Conservation (phyloP, 2,797 vertebrate species). For the Acomys russatus region DNA sequence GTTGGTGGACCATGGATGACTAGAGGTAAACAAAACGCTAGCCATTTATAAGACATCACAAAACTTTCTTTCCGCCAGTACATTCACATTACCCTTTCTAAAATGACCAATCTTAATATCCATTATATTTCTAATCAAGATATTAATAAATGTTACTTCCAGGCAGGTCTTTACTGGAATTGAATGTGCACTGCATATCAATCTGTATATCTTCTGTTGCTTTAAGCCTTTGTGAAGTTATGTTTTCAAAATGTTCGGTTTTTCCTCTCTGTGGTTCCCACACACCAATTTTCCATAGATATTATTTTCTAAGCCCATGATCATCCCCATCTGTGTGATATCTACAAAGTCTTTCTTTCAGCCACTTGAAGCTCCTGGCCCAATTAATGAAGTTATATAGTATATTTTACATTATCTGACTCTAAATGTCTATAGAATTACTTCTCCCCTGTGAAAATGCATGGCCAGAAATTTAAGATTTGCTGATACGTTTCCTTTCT, state of each 20-base stretch:
- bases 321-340: background rate
- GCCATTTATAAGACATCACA: background rate
- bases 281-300: slow-evolving; percentile 39
- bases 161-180: background rate
- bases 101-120: background rate
- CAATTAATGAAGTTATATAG: slow-evolving; percentile 54
- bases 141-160: background rate
- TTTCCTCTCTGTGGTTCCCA: background rate
- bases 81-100: background rate
- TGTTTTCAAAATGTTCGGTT: slow-evolving; percentile 48
- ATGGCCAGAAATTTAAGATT: slow-evolving; percentile 42
- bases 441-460: background rate
- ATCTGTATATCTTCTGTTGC: slow-evolving; percentile 18
- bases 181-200: background rate
- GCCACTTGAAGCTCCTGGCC: background rate
- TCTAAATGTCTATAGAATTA: background rate
- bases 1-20: background rate
- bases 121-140: background rate
- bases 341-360: slow-evolving; percentile 44
- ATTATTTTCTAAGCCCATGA: slow-evolving; percentile 50
- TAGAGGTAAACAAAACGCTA: background rate
- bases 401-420: slow-evolving; percentile 7
- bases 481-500: slow-evolving; percentile 58
- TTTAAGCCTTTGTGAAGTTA: background rate
- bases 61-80: background rate